Base-by-base conservation (phyloP, 2,113 vertebrate genomes). In the Hystrix cristata region DNA sequence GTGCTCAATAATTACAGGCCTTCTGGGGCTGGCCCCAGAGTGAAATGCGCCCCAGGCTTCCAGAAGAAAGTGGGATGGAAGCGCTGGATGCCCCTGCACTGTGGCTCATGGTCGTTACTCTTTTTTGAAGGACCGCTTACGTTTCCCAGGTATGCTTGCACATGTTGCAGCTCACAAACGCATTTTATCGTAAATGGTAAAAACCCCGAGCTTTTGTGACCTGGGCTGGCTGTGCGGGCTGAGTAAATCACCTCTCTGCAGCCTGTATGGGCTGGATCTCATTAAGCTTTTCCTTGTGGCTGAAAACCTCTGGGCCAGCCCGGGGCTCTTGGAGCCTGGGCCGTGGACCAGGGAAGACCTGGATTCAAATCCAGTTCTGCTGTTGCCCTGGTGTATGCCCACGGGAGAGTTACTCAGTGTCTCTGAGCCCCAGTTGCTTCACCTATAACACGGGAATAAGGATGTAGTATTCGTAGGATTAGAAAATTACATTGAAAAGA, bases 51-150 rank as follows among this genome's bases (percentile, higher is more conserved):
- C 3, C 2, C 0, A 5, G 31, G 87, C 69, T 62, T 43, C 31
- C 80, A 0, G 34, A 7, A 29, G 53, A 51, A 57, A 48, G 1
- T 48, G 60, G 19, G 29, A 43, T 2, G 0, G 1, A 60, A 38
- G 18, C 27, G 87, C 62, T 55, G 0, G 1, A 1, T 7, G 21
- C 19, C 4, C 10, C 25, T 13, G 23, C 29, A 0, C 0, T 0
- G 3, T 16, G 2, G n/a, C 14, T 16, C 86, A 6, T 25, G 34
- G 38, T 51, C 2, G 0, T n/a, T n/a, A 2, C 31, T 87, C 82
- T 53, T 29, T 62, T 14, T 1, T 10, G 55, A 55, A 64, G 60
- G 12, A 27, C 64, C 31, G 15, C n/a, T 2, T 18, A 11, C 16
- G 25, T 53, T 43, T 79, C 86, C 38, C 1, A 7, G 12, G 10